Evolutionary conservation across 2,888 invertebrate species (phyloP).

Genomic region (Chironomus tentans): DNA sequence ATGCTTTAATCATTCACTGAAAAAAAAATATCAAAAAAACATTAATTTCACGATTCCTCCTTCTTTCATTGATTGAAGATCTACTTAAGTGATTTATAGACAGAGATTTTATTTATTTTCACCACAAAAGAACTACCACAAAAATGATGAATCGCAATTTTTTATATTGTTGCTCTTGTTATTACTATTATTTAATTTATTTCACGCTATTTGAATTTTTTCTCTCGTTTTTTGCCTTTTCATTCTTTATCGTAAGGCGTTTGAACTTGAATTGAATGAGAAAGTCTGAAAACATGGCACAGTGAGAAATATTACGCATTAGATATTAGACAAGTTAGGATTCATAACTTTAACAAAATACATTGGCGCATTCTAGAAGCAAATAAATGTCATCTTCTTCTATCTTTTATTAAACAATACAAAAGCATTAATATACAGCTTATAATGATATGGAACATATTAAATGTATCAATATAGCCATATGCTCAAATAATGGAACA

Average conservation of each 20-base stretch:
- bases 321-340: neutral
- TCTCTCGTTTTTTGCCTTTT: neutral
- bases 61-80: neutral
- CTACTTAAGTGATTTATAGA: neutral
- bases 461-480: too few relatives aligned
- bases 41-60: neutral
- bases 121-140: neutral
- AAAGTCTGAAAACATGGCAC: neutral
- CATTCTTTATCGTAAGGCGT: neutral
- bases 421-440: too few relatives aligned
- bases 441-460: too few relatives aligned
- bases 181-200: neutral
- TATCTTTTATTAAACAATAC: too few relatives aligned
- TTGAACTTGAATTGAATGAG: conserved; percentile 11
- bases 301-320: neutral
- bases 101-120: neutral
- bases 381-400: too few relatives aligned
- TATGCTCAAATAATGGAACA: too few relatives aligned
- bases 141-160: too few relatives aligned
- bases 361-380: too few relatives aligned
- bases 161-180: too few relatives aligned
- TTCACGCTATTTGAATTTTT: neutral
- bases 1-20: neutral
- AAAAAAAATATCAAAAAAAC: too few relatives aligned
- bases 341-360: too few relatives aligned